A percentile compares a stretch with the other conserved stretches of the same genome.
Evolutionary conservation across 2,113 vertebrate genomes (phyloP).

Genomic region (Tenrec ecaudatus): DNA sequence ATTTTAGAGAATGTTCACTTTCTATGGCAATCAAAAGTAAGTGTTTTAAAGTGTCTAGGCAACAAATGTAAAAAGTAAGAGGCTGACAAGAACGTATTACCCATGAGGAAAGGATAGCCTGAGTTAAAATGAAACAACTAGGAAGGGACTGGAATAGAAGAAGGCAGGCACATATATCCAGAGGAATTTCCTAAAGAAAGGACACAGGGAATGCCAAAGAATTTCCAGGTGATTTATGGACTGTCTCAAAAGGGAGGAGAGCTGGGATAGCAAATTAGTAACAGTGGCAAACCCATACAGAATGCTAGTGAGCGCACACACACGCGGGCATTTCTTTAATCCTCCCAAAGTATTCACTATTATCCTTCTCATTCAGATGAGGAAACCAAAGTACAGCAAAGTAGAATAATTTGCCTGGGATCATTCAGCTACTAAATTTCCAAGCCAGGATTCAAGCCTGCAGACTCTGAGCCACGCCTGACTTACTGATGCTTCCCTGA

Average conservation of each 20-base stretch:
- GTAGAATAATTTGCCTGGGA: not conserved
- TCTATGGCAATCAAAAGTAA: slow-evolving; percentile 26
- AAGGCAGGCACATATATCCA: not conserved
- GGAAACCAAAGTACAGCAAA: not conserved
- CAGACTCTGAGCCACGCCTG: not conserved
- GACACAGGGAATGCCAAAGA: not conserved
- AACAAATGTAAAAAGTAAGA: not conserved
- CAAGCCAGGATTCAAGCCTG: not conserved
- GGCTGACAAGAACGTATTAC: not conserved
- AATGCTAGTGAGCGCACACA: not conserved
- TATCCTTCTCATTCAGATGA: not conserved
- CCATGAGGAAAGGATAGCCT: not conserved
- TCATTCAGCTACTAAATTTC: not conserved
- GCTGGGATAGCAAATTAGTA: not conserved
- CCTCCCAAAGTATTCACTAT: not conserved
- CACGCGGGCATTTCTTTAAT: not conserved
- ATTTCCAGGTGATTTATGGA: not conserved
- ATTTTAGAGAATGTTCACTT: slow-evolving; percentile 37
- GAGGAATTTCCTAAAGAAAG: not conserved
- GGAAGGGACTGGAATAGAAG: not conserved
- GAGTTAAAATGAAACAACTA: slow-evolving; percentile 14
- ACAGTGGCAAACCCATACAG: not conserved
- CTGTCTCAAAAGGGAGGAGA: not conserved
- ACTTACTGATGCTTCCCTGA: not conserved
- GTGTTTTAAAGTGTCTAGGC: not conserved